Evolutionary conservation across 2,113 vertebrate genomes (phyloP).

Genomic region (Peromyscus maniculatus): DNA sequence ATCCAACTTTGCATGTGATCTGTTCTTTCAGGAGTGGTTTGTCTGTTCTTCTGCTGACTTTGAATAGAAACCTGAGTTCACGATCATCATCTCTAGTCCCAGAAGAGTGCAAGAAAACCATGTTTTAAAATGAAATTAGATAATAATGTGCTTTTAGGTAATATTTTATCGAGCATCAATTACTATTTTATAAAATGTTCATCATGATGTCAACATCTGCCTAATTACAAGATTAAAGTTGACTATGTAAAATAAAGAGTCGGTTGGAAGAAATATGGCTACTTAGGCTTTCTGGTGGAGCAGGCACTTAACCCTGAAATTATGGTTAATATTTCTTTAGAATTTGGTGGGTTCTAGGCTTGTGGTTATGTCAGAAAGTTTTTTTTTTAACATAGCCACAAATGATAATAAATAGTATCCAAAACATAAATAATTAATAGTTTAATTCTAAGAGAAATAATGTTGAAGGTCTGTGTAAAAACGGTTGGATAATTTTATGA

Average conservation of each 20-base stretch:
- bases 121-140: slow-evolving; percentile 58
- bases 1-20: neutral
- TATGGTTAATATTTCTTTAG: slow-evolving; percentile 28
- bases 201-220: slow-evolving; percentile 2
- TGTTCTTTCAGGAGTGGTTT: neutral
- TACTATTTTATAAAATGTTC: slow-evolving; percentile 44
- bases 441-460: slow-evolving; percentile 55
- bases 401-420: slow-evolving; percentile 20
- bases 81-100: neutral
- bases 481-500: slow-evolving; percentile 66
- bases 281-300: slow-evolving; percentile 10
- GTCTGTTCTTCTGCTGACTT: neutral
- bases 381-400: neutral
- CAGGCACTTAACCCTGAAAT: slow-evolving; percentile 31
- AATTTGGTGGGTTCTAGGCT: slow-evolving; percentile 31
- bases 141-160: slow-evolving; percentile 34
- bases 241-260: slow-evolving; percentile 30
- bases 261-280: neutral
- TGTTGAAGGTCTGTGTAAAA: slow-evolving; percentile 41
- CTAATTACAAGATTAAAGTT: slow-evolving; percentile 47
- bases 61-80: slow-evolving; percentile 47
- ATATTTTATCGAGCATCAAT: slow-evolving; percentile 44
- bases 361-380: slow-evolving; percentile 51
- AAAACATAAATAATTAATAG: slow-evolving; percentile 52
- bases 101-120: slow-evolving; percentile 29